Evolutionary conservation across 2,797 vertebrate species (phyloP), one percentile per base, ranked within the genome.

Genomic region (Clarias platycephalus): DNA sequence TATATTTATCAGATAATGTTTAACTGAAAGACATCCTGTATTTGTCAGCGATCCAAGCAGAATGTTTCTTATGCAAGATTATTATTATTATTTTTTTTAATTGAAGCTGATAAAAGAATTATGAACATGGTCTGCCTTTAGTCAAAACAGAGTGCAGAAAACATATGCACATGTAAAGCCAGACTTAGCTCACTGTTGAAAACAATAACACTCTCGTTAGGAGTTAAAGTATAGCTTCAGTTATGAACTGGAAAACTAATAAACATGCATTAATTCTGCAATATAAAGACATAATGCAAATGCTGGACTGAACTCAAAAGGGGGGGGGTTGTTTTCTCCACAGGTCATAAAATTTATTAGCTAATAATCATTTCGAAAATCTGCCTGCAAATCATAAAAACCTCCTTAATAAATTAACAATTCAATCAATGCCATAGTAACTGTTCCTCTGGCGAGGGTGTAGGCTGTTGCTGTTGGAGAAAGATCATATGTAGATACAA

Each of bases 401-500:
- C 87, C 80, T 87, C 49, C 82, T 85, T 44, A 63, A 85, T 24
- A 70, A 70, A 75, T 89, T 83, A 82, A 86, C 83, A 88, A 71
- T 87, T 85, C 83, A 89, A 85, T 80, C 83, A 76, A 40, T 28
- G 80, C 77, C 81, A 49, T 68, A 60, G 53, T 44, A 57, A 84
- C 55, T 20, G 68, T 57, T 87, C 81, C 82, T 83, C 80, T 60
- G 79, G 13, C 37, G 58, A 80, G 85, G 79, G 84, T 80, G 78
- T 80, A 74, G 34, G 24, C 82, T 90, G 90, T 72, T 85, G 81
- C 55, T 9, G 53, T 57, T 92, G 90, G 92, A 91, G 70, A 9
- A 82, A 88, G 90, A 92, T 91, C 91, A 92, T 60, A 44, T 44
- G 44, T 44, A 91, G 82, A 85, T 63, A 86, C 83, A 55, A 85